These are phyloP conservation scores for Coreius guichenoti DNA, from an alignment of 2,797 vertebrate genomes.

Conservation along the genomic window DNA sequence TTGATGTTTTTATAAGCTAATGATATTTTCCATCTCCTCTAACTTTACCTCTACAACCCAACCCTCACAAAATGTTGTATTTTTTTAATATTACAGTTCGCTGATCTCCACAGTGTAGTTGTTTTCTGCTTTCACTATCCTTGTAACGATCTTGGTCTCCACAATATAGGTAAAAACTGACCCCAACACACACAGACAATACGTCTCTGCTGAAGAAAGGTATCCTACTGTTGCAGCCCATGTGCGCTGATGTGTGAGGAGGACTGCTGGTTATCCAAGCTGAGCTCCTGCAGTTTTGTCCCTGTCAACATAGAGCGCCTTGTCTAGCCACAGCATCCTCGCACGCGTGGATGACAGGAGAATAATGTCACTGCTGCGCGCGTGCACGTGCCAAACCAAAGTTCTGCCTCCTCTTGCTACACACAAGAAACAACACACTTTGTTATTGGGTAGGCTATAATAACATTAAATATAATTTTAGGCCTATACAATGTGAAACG, in stretches of 20 bases:
- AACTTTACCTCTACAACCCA: neutral
- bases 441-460: neutral
- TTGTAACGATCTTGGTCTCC: neutral
- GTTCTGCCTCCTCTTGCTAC: conserved; percentile 14
- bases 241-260: conserved; percentile 38
- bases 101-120: neutral
- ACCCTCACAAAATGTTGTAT: neutral
- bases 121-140: neutral
- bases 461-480: neutral
- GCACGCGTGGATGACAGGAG: conserved; percentile 39
- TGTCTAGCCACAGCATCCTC: conserved; percentile 45
- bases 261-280: conserved; percentile 28
- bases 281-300: conserved; percentile 45
- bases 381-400: conserved; percentile 43
- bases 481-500: neutral
- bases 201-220: neutral
- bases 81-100: neutral
- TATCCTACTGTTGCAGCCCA: conserved; percentile 12
- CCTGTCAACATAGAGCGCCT: conserved; percentile 54
- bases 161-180: neutral
- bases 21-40: neutral
- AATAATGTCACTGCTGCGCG: conserved; percentile 48
- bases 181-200: neutral
- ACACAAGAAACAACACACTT: conserved; percentile 19
- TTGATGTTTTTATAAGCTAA: neutral